These are phyloP conservation scores for Diprion similis DNA, from an alignment of 1,140 invertebrate genomes.

Conservation along the genomic window DNA sequence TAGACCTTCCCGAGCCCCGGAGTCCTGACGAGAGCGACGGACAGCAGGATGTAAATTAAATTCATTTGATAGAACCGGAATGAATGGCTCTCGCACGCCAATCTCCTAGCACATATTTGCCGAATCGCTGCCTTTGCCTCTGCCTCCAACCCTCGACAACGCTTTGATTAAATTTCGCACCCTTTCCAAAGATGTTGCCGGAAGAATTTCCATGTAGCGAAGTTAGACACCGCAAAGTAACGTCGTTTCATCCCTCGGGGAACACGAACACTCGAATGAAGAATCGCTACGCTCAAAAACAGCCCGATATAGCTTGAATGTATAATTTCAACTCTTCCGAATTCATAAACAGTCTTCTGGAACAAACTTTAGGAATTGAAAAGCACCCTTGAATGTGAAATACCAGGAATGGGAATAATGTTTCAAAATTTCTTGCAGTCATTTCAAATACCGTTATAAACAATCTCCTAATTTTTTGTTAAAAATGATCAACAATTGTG, in stretches of 20 bases:
- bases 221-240: conserved; percentile 7
- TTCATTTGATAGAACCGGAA: neutral
- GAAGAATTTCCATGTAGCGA: neutral
- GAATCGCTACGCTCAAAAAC: neutral
- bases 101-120: neutral
- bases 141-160: neutral
- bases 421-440: too few species aligned
- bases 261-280: neutral
- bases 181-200: neutral
- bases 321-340: too few species aligned
- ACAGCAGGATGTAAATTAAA: conserved; percentile 3
- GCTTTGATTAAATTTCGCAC: conserved; percentile 1
- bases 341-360: too few species aligned
- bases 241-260: neutral
- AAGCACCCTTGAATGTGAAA: too few species aligned
- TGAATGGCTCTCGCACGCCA: neutral
- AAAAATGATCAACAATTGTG: too few species aligned
- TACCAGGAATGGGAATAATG: too few species aligned
- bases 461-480: too few species aligned
- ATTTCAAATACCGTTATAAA: too few species aligned
- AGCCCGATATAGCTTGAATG: neutral
- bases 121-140: neutral
- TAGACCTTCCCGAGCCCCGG: too few species aligned
- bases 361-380: too few species aligned
- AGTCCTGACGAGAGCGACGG: neutral